These are phyloP conservation scores for Palythoa grandis DNA, from an alignment of 92 coral and sea anemone species.

Conservation along the genomic window DNA sequence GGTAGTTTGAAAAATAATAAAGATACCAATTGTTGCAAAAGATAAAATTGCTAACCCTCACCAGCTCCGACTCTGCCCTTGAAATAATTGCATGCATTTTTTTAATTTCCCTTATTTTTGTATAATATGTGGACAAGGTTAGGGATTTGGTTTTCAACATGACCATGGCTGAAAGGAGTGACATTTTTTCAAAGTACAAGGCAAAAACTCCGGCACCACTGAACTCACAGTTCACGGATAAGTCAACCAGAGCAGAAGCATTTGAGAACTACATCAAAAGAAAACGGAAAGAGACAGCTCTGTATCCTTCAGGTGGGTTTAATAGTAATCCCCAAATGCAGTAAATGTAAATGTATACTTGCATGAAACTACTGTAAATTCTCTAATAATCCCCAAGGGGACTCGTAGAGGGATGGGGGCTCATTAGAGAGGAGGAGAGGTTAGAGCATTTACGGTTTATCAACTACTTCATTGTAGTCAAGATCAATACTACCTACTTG, in stretches of 20 bases:
- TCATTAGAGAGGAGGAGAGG: no score
- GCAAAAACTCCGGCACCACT: constrained; percentile 50
- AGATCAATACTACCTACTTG: no score
- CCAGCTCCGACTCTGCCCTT: no score
- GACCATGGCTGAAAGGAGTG: constrained; percentile 24
- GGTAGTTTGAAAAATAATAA: no score
- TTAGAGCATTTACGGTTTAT: no score
- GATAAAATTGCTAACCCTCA: no score
- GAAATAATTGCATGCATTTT: no score
- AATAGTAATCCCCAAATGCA: background rate
- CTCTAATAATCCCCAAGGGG: no score
- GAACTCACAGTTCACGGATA: constrained; percentile 54
- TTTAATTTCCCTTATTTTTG: background rate
- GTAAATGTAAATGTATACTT: background rate
- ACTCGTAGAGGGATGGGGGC: no score
- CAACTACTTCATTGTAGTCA: no score
- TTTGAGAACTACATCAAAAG: constrained; percentile 52
- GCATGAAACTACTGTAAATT: background rate
- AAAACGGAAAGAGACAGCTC: constrained; percentile 41
- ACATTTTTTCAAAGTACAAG: constrained; percentile 45
- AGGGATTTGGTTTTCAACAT: constrained; percentile 45
- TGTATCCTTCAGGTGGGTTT: constrained; percentile 50
- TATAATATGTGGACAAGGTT: constrained; percentile 53
- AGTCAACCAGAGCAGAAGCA: constrained; percentile 51
- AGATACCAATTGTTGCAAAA: no score